Evolutionary conservation across 1,140 invertebrate genomes (phyloP).

Genomic region (Ctenoplectra terminalis): DNA sequence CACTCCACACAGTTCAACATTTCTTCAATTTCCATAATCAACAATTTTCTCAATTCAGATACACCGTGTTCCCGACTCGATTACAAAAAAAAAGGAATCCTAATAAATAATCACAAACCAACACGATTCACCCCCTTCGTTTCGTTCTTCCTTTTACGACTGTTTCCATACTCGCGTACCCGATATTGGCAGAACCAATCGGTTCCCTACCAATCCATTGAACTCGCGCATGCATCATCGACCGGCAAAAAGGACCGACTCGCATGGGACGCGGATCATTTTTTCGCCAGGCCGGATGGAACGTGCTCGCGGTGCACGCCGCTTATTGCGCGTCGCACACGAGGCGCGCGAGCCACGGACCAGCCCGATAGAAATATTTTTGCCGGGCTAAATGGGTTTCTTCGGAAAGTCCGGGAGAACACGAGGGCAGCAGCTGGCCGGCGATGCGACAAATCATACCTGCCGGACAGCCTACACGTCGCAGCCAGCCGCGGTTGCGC

Average conservation of each 20-base stretch:
- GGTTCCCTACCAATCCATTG: conserved; percentile 8
- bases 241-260: neutral
- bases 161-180: neutral
- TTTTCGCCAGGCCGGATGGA: neutral
- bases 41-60: too few species aligned
- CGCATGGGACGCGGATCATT: conserved; percentile 6
- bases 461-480: conserved; percentile 62
- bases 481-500: conserved; percentile 28
- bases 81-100: neutral
- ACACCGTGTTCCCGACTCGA: too few species aligned
- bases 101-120: neutral
- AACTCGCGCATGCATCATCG: conserved; percentile 9
- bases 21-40: too few species aligned
- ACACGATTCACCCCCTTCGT: neutral
- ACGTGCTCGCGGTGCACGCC: neutral
- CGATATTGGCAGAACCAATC: neutral
- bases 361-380: conserved; percentile 57
- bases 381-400: conserved; percentile 50
- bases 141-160: too few species aligned
- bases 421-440: conserved; percentile 74
- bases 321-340: conserved; percentile 19
- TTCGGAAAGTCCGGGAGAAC: conserved; percentile 58
- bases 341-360: conserved; percentile 30
- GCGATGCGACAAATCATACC: conserved; percentile 77
- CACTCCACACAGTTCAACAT: too few species aligned